Evolutionary conservation across 2,797 vertebrate species (phyloP), one percentile per base, ranked within the genome.

Genomic region (Danio choprae): DNA sequence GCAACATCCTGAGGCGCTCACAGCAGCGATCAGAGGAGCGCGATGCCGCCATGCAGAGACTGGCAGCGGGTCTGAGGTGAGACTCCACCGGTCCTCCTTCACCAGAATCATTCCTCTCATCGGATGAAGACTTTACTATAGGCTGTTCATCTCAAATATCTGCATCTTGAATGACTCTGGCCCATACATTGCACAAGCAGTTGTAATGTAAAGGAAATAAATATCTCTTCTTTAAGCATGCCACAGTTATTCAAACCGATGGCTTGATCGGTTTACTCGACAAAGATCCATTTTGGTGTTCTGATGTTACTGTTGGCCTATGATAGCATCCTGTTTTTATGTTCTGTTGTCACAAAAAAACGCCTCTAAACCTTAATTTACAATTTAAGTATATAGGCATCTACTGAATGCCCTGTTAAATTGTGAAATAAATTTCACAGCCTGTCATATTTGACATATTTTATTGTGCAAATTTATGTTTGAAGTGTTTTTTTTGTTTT

Each of bases 21-120:
- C 95, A 98, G 62, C 90, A 94, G 85, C 96, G 95, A 77, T 91
- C 97, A n/a, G 95, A 97, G 53, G 94, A 98, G 86, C 97, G 96
- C 59, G 92, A 94, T 13, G 87, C 78, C 4, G 88, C 93, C 20
- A 92, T 98, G 86, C 87, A 95, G 86, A 95, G 94, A 87, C 93
- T 99, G 74, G 96, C 95, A 4, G 89, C 94, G 1, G 95, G 96
- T 81, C 93, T 97, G 72, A 94, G 95, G 95, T 98, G 88, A 94
- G 90, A 53, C 38, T 2, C 6, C 51, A 41, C 62, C 41, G 13
- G 55, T 58, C 41, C 20, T 9, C 51, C 67, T 46, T 43, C 60
- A 46, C 63, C 46, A 36, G 5, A 51, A 40, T 5, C 40, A 62
- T 11, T n/a, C 6, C 4, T 40, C 36, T 56, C 36, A 16, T 53